phyloP scores from a whole-genome alignment of 1,140 invertebrate genomes.

The Oreohelix idahoensis region DNA sequence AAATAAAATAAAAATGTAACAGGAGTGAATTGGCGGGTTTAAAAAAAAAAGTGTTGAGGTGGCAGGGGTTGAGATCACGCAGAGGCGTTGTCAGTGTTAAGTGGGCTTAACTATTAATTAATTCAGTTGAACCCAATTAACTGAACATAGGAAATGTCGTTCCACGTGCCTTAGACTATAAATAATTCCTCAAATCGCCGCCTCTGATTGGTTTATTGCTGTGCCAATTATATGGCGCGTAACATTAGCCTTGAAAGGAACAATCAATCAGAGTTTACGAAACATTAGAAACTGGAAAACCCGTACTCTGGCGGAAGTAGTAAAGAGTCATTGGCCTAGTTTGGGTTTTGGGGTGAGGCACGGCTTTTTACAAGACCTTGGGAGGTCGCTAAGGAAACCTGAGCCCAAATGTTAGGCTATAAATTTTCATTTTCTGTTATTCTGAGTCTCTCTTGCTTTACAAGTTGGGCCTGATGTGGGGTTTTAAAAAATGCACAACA shows the following conservation, averaged over 20 bases:
- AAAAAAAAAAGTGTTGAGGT: no score
- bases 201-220: slow-evolving; percentile 28
- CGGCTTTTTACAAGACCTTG: background rate
- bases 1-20: no score
- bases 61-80: no score
- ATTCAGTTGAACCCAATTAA: background rate
- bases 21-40: no score
- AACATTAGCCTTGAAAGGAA: background rate
- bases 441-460: no score
- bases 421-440: background rate
- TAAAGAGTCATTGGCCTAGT: background rate
- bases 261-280: slow-evolving; percentile 19
- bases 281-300: slow-evolving; percentile 30
- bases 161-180: background rate
- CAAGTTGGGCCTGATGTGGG: no score
- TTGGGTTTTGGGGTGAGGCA: background rate
- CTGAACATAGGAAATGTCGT: background rate
- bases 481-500: no score
- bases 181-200: background rate
- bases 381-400: background rate
- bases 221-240: slow-evolving; percentile 19
- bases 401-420: background rate
- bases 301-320: background rate
- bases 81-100: background rate
- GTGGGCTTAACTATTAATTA: background rate